These are phyloP conservation scores for Chalcis sispes DNA, from an alignment of 2,888 invertebrate species.

Conservation along the genomic window DNA sequence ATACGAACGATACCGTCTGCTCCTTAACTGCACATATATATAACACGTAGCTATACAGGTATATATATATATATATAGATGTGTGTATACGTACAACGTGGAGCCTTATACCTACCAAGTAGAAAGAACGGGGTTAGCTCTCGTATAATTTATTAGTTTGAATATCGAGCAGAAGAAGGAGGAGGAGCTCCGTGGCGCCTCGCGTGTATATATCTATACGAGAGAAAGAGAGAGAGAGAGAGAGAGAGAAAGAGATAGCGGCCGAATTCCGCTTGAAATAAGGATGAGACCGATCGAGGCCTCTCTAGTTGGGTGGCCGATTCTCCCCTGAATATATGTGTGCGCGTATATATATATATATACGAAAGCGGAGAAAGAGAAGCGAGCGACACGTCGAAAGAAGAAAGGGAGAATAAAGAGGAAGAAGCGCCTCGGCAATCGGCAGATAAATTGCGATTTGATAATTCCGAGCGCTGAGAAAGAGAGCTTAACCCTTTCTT, in stretches of 20 bases:
- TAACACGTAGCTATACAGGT: not conserved
- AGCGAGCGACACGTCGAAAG: slow-evolving; percentile 48
- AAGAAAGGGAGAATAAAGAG: slow-evolving; percentile 32
- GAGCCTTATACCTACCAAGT: slow-evolving; percentile 5
- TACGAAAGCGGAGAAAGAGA: too few relatives aligned
- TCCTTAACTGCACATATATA: not conserved
- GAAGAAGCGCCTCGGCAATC: slow-evolving; percentile 52
- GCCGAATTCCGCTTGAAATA: slow-evolving; percentile 62
- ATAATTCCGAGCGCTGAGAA: slow-evolving; percentile 32
- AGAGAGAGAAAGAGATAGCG: slow-evolving; percentile 14
- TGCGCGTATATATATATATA: slow-evolving; percentile 3
- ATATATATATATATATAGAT: not conserved
- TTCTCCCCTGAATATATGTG: slow-evolving; percentile 58
- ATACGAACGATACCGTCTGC: not conserved
- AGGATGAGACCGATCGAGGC: slow-evolving; percentile 60
- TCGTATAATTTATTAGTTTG: slow-evolving; percentile 75
- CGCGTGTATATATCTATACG: too few relatives aligned
- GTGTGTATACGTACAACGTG: too few relatives aligned
- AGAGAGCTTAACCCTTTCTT: too few relatives aligned
- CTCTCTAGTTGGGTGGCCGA: slow-evolving; percentile 73
- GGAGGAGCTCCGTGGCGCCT: slow-evolving; percentile 54
- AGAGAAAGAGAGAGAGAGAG: slow-evolving; percentile 31
- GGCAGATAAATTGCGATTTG: slow-evolving; percentile 56
- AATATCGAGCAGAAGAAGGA: slow-evolving; percentile 70
- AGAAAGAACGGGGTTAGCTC: not conserved